Evolutionary conservation across 2,113 vertebrate species (phyloP).

Genomic region (Eubucco bourcierii): DNA sequence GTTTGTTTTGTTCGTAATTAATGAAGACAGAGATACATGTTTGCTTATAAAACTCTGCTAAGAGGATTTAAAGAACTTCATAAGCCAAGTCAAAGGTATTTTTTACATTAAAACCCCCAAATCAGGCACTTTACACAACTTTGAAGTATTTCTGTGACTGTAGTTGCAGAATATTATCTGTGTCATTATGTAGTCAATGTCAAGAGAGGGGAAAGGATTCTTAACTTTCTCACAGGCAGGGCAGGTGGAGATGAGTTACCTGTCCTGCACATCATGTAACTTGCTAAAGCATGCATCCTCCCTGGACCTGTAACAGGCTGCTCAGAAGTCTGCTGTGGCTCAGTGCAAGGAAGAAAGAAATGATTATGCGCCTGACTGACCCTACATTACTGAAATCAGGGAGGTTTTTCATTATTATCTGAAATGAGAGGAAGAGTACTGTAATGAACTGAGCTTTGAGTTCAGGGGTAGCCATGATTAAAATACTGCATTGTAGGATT

Average conservation of each 20-base stretch:
- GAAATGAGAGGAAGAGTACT: background rate
- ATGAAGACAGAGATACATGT: background rate
- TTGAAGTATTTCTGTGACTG: background rate
- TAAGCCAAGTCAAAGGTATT: background rate
- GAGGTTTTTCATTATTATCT: background rate
- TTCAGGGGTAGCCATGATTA: background rate
- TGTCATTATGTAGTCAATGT: background rate
- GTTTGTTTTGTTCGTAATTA: background rate
- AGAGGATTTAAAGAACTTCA: background rate
- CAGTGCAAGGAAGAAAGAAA: background rate
- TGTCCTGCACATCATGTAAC: background rate
- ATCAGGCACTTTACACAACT: background rate
- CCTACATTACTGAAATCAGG: background rate
- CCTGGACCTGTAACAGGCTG: background rate
- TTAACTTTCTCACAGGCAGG: background rate
- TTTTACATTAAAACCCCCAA: background rate
- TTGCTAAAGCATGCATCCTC: rapidly evolving
- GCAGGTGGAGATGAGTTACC: background rate
- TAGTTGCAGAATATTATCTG: background rate
- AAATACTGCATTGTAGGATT: background rate
- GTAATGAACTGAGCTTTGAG: background rate
- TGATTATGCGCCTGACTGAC: background rate
- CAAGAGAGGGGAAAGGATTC: background rate
- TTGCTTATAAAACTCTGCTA: background rate
- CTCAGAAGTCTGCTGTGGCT: background rate